Evolutionary conservation across 2,113 vertebrate species (phyloP), one percentile per base, ranked within the genome.

Genomic region (Cryptomyrus ogoouensis): DNA sequence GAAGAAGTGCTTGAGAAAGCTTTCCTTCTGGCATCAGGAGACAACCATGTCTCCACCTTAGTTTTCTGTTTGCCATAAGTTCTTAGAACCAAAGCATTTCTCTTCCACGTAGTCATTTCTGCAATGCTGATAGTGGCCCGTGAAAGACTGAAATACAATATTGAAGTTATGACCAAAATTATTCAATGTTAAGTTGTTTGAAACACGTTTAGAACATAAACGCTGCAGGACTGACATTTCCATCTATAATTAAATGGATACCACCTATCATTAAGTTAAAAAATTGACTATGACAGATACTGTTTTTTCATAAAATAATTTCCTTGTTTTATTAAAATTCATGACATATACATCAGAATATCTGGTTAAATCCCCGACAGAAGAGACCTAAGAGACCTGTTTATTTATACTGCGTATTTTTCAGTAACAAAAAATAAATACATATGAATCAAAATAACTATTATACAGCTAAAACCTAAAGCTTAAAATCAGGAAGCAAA

Each of bases 21-120:
- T 47, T 88, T 74, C 44, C 93, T 95, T 5, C 91, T 93, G 90
- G 92, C 50, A 2, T 95, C 92, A 0, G 93, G 94, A 0, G 91
- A 93, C 10, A 96, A 50, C 96, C 96, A 96, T 10, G 91, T 90
- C 0, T 95, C 84, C 47, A 95, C 1, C 44, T 94, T 94, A 3
- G 94, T 92, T 31, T 1, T 92, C 31, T 90, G 90, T 87, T 91
- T 95, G 0, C 94, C 94, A 46, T 96, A 96, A 0, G 96, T 96
- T 50, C 93, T 96, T 42, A 96, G 2, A 88, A 88, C 92, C 15
- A 93, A 0, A 0, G 94, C 91, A 44, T 91, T 90, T 0, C 70
- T 91, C 74, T 80, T 88, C 24, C 83, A 90, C 15, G 21, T 44
- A 44, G 92, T 89, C 96, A 96, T 96, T 84, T 52, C 89, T 77